Base-by-base conservation (phyloP, 92 coral and sea anemone species). In the Ricordea florida region DNA sequence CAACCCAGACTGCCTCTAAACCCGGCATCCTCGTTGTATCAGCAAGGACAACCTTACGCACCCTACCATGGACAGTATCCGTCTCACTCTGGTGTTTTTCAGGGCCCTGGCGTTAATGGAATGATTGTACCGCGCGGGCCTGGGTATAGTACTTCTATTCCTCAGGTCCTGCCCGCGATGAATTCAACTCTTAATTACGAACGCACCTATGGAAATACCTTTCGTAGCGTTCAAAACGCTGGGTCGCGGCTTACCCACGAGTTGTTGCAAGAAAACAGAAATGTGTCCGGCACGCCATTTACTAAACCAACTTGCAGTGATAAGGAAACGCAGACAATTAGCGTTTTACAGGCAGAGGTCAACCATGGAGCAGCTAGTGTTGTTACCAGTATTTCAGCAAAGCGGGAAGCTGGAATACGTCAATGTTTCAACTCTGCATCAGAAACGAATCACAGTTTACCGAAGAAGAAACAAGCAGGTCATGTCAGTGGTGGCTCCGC, bases 251-350 rank as follows among this genome's bases (percentile, higher is more conserved):
- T 29, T 6, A 13, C 20, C 60, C 49, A n/a, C n/a, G n/a, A n/a
- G n/a, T n/a, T n/a, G n/a, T 37, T 15, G 20, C 66, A 70, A 17
- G 33, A 11, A 29, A 23, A 0, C 41, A 4, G 29, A 27, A 38
- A 40, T 55, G 31, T 53, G 3, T 51, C 63, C 18, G 21, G n/a
- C 18, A 6, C 11, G 41, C 2, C 53, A 15, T 55, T 53, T 26
- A 32, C 5, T 0, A 70, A 55, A 18, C 77, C 77, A 4, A 38
- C 43, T 40, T 28, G 30, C 30, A 18, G 28, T 20, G 40, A 53
- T 27, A 55, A 70, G 30, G 65, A 55, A 38, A 70, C 77, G 14
- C 77, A 70, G 21, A 70, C 77, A 15, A 27, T 40, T 26, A 27
- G 6, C 13, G 66, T 40, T 10, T 6, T 10, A 26, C 53, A 20